Base-by-base conservation (phyloP, 2,113 vertebrate genomes). In the Struthidea cinerea region DNA sequence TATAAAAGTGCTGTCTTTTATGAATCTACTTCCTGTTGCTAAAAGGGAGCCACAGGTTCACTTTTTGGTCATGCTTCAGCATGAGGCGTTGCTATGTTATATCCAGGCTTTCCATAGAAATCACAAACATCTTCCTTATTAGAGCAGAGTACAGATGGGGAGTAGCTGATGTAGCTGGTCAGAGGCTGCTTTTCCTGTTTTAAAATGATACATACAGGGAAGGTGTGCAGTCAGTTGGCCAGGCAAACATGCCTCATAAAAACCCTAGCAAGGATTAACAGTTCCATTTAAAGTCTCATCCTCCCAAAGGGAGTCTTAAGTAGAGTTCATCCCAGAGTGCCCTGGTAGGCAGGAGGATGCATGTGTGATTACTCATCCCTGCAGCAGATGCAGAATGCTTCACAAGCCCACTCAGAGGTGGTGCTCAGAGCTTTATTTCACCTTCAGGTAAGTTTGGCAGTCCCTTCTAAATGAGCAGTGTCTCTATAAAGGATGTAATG, bases 351-450 rank as follows among this genome's bases (percentile, higher is more conserved):
- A 81, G 68, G 53, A 88, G 52, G 37, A 81, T 3, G 3, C 11
- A 4, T 28, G 12, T 70, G 32, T 55, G 47, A 59, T 78, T 92
- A 60, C 30, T 84, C 53, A 78, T 33, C 37, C 52, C 33, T 63
- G 37, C 37, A 81, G 41, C 7, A 3, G 46, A 78, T 61, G 53
- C n/a, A 93, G 76, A 81, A 78, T 35, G 47, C 39, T 93, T 47
- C 17, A 7, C 20, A 60, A 44, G 8, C 0, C 0, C 4, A 0
- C 63, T 82, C 3, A 5, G 55, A 77, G 41, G 47, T 69, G 47
- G 20, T 47, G 47, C 4, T 28, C n/a, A 86, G 64, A 47, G 37
- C 32, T 78, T 68, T 89, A 32, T 63, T 92, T 89, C 49, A 68
- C 52, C 60, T 78, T 84, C 77, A 77, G 50, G 46, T 35, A 17